A percentile compares a stretch with the other conserved stretches of the same genome.
Evolutionary conservation across 2,888 invertebrate species (phyloP).

Genomic region (Xanthorhoe designata): DNA sequence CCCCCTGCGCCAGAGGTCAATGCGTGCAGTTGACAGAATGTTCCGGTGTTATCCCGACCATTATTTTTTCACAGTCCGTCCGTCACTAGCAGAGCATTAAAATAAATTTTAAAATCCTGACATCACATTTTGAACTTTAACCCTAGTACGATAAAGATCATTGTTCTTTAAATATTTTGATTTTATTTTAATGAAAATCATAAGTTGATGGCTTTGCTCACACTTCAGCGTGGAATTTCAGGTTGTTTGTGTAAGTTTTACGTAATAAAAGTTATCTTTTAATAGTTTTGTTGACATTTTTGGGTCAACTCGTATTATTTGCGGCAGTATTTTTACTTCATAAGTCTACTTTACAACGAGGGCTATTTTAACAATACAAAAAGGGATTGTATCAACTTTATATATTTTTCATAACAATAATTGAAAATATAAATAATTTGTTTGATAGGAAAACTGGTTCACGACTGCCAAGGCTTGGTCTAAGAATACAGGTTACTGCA

Average conservation of each 20-base stretch:
- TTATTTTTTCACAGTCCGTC: conserved; percentile 58
- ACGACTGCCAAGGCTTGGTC: too few species aligned
- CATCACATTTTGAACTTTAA: conserved; percentile 33
- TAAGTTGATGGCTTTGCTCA: conserved; percentile 34
- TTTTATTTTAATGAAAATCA: conserved; percentile 25
- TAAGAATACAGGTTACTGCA: too few species aligned
- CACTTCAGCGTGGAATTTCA: conserved; percentile 30
- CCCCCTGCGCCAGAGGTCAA: conserved; percentile 42
- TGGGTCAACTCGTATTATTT: conserved; percentile 20
- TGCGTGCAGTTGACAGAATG: conserved; percentile 58
- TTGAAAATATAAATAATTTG: too few species aligned
- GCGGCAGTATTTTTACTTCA: conserved; percentile 2
- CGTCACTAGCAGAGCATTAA: conserved; percentile 59
- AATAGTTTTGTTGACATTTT: conserved; percentile 17
- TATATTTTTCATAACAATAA: too few species aligned
- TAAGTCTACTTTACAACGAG: neutral
- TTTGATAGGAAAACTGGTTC: too few species aligned
- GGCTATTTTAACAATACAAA: too few species aligned
- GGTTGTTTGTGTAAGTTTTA: conserved; percentile 33
- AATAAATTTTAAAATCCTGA: conserved; percentile 40
- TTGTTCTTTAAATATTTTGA: conserved; percentile 6
- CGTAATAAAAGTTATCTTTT: conserved; percentile 25
- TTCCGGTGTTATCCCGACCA: conserved; percentile 56
- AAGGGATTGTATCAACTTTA: too few species aligned
- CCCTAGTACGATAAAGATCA: neutral